These are phyloP conservation scores for Phenganax marumi DNA, from an alignment of 92 coral and sea anemone species.

Conservation along the genomic window DNA sequence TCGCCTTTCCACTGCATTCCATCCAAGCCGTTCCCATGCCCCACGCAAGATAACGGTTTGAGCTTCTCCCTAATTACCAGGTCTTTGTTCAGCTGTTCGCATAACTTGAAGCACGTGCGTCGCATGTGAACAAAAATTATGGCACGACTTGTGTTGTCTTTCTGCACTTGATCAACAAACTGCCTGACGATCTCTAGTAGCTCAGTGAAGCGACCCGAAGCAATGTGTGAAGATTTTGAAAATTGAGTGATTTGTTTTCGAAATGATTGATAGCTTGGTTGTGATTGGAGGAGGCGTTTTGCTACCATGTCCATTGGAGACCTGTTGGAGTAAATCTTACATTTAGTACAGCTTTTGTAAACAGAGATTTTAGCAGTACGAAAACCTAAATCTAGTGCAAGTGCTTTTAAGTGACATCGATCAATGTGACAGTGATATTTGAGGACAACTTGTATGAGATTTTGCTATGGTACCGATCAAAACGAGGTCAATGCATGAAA, in stretches of 20 bases:
- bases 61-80: conserved; percentile 45
- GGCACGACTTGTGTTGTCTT: conserved; percentile 64
- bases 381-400: no score
- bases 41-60: conserved; percentile 84
- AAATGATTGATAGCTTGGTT: conserved; percentile 20
- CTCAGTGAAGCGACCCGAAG: conserved; percentile 44
- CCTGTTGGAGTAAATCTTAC: not conserved
- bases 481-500: no score
- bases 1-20: conserved; percentile 98
- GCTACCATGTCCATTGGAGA: conserved; percentile 45
- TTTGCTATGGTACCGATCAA: no score
- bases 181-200: conserved; percentile 21
- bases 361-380: no score
- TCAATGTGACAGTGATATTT: no score
- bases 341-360: not conserved
- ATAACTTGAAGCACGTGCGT: conserved; percentile 79
- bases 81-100: conserved; percentile 65
- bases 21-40: conserved; percentile 81
- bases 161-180: conserved; percentile 55
- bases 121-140: conserved; percentile 93
- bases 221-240: conserved; percentile 2
- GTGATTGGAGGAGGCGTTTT: conserved; percentile 24
- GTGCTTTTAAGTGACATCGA: no score
- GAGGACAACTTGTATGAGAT: no score
- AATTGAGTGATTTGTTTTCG: conserved; percentile 12